Percentiles rank a stretch among this genome's conserved stretches.
Evolutionary conservation across 2,797 vertebrate genomes (phyloP).

Genomic region (Dendrocincla tyrannina): DNA sequence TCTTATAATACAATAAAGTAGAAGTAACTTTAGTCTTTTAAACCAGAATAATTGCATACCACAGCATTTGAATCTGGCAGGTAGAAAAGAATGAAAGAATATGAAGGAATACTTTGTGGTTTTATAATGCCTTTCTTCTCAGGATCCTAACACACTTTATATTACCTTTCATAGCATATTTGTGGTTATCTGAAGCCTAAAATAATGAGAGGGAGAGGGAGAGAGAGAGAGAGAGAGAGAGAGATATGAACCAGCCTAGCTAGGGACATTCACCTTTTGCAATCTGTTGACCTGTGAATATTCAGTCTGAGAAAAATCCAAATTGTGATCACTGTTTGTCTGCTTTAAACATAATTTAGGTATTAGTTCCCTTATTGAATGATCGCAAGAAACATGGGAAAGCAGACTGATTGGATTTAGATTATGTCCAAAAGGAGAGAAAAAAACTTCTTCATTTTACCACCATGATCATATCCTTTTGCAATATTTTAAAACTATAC

Average conservation of each 20-base stretch:
- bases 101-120: background rate
- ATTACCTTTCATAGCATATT: background rate
- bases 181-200: background rate
- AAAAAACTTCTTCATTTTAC: background rate
- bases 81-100: background rate
- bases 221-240: background rate
- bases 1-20: background rate
- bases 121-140: background rate
- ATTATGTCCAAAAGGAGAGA: background rate
- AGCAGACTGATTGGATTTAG: background rate
- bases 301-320: background rate
- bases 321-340: background rate
- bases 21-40: background rate
- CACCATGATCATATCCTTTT: background rate
- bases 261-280: background rate
- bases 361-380: background rate
- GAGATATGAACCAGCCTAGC: background rate
- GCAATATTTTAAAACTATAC: background rate
- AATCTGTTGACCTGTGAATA: background rate
- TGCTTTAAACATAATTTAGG: background rate
- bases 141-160: background rate
- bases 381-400: background rate
- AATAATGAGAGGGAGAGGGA: background rate
- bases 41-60: background rate
- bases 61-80: background rate